These are phyloP conservation scores for Lipotes vexillifer DNA, from an alignment of 2,113 vertebrate species.

Conservation along the genomic window DNA sequence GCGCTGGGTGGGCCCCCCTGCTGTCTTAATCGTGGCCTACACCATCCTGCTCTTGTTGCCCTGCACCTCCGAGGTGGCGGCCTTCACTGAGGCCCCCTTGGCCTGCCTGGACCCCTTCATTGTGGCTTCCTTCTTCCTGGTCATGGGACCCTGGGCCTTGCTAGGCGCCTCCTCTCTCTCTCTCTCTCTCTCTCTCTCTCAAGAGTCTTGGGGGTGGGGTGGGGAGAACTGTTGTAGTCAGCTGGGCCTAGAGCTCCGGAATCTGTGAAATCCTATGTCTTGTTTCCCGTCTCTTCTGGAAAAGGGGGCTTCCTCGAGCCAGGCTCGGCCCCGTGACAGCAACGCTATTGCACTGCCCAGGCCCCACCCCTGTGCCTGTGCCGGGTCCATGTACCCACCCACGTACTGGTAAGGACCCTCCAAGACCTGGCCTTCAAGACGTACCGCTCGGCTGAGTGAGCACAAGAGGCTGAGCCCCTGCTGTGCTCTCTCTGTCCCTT, in stretches of 20 bases:
- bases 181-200: conserved; percentile 18
- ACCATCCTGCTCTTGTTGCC: conserved; percentile 11
- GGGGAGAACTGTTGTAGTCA: not conserved
- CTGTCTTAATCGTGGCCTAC: not conserved
- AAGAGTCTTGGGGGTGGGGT: not conserved
- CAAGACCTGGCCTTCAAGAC: not conserved
- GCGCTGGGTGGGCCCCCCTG: not conserved
- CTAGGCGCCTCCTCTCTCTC: conserved; percentile 27
- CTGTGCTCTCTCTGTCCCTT: conserved; percentile 65
- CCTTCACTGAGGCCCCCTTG: not conserved
- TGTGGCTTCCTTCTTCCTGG: conserved; percentile 38
- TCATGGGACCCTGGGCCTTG: conserved; percentile 49
- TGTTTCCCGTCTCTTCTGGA: conserved; percentile 68
- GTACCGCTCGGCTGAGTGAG: not conserved
- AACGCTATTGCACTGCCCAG: conserved; percentile 41
- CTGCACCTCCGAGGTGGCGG: not conserved
- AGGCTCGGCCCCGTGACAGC: conserved; percentile 61
- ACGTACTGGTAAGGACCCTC: conserved; percentile 64
- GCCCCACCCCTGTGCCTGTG: conserved; percentile 43
- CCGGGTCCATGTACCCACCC: conserved; percentile 12
- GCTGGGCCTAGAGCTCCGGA: not conserved
- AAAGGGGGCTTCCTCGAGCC: conserved; percentile 69
- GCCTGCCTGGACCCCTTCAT: not conserved
- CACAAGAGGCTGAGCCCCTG: conserved; percentile 18
- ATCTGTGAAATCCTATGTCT: conserved; percentile 48